Evolutionary conservation across 2,888 invertebrate genomes (phyloP), one percentile per base, ranked within the genome.

Genomic region (Ernsta delagoae): DNA sequence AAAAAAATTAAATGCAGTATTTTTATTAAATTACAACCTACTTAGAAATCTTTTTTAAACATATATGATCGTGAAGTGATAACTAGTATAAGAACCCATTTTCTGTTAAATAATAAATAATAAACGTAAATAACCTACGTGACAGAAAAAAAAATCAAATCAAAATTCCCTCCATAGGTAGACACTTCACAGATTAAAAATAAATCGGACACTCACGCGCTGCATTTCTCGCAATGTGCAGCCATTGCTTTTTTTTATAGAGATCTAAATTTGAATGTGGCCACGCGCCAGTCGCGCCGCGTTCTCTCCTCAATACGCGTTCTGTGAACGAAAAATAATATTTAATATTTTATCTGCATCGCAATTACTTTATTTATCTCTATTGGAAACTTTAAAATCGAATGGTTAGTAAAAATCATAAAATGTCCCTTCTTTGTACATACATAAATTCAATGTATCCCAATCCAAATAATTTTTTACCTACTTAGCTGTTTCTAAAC

Each of bases 191-290:
- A 53, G 69, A 64, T 69, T 59, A 69, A 69, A 85, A 86, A 86
- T 88, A 86, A 88, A 86, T 79, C 82, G 79, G 80, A 84, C 82
- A 84, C 83, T 82, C 69, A 69, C 81, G 80, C 81, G 83, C 80
- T 87, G 91, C 91, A 88, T 90, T 88, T 90, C 90, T 87, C 83
- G 88, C 87, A 83, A 85, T 88, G 88, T 88, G 89, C 91, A 87
- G 81, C 79, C 79, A 78, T 79, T 75, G 79, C 78, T 83, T 82
- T 83, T 85, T 86, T 87, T 88, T 85, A 86, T 88, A 53, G 81
- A 78, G 84, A 81, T 85, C 93, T 92, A 92, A 90, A 81, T 92
- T 89, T 85, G 90, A 87, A 88, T 85, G 87, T 87, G 88, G 87
- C 85, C 86, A 84, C 90, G 87, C 84, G 90, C 90, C 91, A 92